Conservation (phyloP, 2,797 vertebrate species). For the Podargus strigoides region DNA sequence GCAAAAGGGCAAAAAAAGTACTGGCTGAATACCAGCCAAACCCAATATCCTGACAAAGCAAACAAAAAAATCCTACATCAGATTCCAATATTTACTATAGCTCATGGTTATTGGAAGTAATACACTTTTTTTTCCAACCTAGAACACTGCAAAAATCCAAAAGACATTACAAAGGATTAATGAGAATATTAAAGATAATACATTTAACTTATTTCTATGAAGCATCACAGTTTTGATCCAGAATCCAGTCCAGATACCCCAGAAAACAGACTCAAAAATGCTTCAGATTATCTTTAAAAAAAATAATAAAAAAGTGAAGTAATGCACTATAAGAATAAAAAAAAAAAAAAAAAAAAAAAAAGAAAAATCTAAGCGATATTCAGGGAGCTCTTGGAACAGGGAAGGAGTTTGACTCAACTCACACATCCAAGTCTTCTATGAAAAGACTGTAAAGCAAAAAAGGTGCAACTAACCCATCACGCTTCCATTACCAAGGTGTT, state of each 20-base stretch:
- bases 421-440: background rate
- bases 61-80: background rate
- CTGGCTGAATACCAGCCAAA: background rate
- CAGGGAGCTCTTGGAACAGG: background rate
- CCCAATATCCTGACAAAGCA: background rate
- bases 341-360: background rate
- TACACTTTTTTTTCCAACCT: background rate
- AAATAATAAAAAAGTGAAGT: background rate
- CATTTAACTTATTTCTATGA: background rate
- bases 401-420: background rate
- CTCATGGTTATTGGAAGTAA: no score
- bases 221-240: background rate
- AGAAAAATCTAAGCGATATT: background rate
- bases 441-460: background rate
- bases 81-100: no score
- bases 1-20: background rate
- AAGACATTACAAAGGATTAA: background rate
- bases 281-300: background rate
- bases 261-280: background rate
- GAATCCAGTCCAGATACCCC: background rate
- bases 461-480: background rate
- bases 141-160: background rate
- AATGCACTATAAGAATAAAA: background rate
- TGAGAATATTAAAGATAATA: background rate
- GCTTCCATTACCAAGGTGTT: background rate